phyloP scores from a whole-genome alignment of 2,113 vertebrate species.

The Rhabdomys dilectus region DNA sequence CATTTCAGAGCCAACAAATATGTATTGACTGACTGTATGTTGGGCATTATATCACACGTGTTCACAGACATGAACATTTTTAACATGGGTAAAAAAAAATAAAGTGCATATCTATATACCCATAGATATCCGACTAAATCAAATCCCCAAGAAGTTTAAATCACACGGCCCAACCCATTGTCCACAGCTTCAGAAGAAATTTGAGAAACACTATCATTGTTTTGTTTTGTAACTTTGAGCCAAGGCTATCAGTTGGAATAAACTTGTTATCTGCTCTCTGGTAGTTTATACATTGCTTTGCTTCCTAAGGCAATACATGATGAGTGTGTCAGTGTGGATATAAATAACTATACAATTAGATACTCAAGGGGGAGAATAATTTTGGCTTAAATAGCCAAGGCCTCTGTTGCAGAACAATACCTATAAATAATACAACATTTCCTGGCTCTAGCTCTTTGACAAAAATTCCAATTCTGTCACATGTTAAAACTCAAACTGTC shows the following conservation, averaged over 20 bases:
- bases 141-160: constrained; percentile 49
- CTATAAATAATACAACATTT: constrained; percentile 70
- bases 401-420: constrained; percentile 48
- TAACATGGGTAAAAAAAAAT: constrained; percentile 10
- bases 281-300: constrained; percentile 61
- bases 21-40: background rate
- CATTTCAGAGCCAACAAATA: constrained; percentile 12
- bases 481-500: constrained; percentile 73
- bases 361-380: constrained; percentile 31
- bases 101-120: background rate
- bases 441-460: constrained; percentile 58
- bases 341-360: constrained; percentile 73
- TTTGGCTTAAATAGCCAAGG: constrained; percentile 60
- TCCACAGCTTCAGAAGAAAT: constrained; percentile 49
- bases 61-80: background rate
- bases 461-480: constrained; percentile 77
- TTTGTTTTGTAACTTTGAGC: constrained; percentile 65
- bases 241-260: constrained; percentile 41
- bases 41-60: background rate
- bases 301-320: constrained; percentile 63
- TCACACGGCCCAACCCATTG: constrained; percentile 30
- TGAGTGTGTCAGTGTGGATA: constrained; percentile 57
- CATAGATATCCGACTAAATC: constrained; percentile 39
- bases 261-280: constrained; percentile 55
- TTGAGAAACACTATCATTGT: background rate